These are phyloP conservation scores for Drosophila anomelani DNA, from an alignment of 2,888 invertebrate species.

Conservation along the genomic window DNA sequence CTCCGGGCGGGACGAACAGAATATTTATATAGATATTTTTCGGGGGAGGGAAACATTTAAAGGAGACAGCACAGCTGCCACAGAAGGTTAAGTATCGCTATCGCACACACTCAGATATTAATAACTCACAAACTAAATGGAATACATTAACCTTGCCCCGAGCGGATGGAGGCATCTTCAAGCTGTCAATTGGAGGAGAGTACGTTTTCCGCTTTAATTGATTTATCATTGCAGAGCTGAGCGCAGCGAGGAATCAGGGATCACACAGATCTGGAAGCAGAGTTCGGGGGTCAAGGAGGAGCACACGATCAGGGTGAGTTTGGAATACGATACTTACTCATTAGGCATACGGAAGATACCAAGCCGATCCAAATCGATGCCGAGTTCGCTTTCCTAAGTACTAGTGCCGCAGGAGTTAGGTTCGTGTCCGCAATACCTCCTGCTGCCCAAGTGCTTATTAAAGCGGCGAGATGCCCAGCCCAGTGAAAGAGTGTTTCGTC, in stretches of 20 bases:
- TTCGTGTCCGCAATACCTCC: constrained; percentile 82
- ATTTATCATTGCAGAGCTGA: constrained; percentile 35
- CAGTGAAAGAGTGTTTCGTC: constrained; percentile 26
- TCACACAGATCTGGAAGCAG: constrained; percentile 10
- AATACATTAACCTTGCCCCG: constrained; percentile 49
- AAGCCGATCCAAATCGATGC: constrained; percentile 6
- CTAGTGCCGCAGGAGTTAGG: constrained; percentile 86
- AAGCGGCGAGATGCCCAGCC: constrained; percentile 85
- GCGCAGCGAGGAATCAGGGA: neutral
- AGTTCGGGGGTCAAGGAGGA: constrained; percentile 8
- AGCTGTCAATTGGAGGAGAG: constrained; percentile 56
- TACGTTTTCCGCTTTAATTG: constrained; percentile 26
- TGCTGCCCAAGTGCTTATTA: constrained; percentile 86
- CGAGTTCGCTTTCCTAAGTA: constrained; percentile 85
- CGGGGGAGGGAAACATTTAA: constrained; percentile 47
- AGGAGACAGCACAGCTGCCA: constrained; percentile 52
- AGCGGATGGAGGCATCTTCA: constrained; percentile 37
- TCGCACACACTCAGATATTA: constrained; percentile 47
- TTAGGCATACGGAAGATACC: constrained; percentile 2
- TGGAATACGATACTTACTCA: constrained; percentile 14
- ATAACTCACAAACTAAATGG: constrained; percentile 61
- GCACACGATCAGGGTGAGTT: constrained; percentile 20
- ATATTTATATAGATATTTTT: constrained; percentile 50
- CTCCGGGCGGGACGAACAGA: neutral
- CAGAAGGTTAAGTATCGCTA: constrained; percentile 61